Base-by-base conservation (phyloP, 2,888 invertebrate genomes). In the Drosophila setosimentum region DNA sequence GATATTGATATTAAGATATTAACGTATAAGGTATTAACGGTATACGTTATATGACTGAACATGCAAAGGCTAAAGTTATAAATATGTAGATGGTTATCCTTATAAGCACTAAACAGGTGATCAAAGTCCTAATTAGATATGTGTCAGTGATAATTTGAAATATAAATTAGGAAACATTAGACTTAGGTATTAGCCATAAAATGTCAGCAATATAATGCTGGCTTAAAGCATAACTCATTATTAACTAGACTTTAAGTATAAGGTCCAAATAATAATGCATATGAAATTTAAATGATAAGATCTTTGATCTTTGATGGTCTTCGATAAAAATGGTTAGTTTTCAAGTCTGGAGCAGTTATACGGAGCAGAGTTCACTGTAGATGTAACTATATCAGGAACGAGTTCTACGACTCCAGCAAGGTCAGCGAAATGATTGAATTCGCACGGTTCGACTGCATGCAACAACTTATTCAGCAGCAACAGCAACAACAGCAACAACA, bases 401-500 rank as follows among this genome's bases (percentile, higher is more conserved):
- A 67, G 35, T 76, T 76, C 77, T 64, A 50, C 66, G 53, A 37
- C 49, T 32, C 2, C 29, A 24, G 33, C 75, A 78, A 73, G 78
- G 78, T 78, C 78, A 59, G 18, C 48, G 16, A 45, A 37, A 61
- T 73, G 27, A 53, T 45, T 58, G 51, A 45, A 51, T 62, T 53
- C 59, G 59, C 59, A 68, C n/a, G 57, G 21, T 57, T 35, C 55
- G 33, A 57, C 33, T 24, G 62, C 62, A 59, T 76, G 77, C 77
- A 73, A 62, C 68, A 67, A 21, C 48, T 78, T 78, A 66, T 76
- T 27, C 49, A 33, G 24, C 60, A n/a, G 68, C 76, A 74, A 74
- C 65, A 21, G n/a, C 54, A 29, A 4, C 33, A 16, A 0, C 61
- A 37, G 3, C 61, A 37, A 3, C 60, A 32, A 18, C 49, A 21